Base-by-base conservation (phyloP, 2,888 invertebrate genomes). In the Eupeodes luniger region DNA sequence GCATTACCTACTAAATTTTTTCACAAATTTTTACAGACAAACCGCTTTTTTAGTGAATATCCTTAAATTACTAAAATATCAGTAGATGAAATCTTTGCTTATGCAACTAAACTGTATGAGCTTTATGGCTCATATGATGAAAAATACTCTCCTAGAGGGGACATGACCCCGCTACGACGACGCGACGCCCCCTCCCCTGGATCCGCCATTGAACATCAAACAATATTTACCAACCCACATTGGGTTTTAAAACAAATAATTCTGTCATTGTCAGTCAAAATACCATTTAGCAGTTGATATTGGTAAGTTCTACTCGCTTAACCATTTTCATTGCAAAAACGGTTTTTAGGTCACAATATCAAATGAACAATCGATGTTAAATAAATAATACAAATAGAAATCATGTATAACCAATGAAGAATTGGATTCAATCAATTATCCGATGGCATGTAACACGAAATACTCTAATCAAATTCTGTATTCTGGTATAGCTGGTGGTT, bases 381-480 rank as follows among this genome's bases (percentile, higher is more conserved):
- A 19, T 44, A 69, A 4, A 36, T 49, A 19, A 11, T 11, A 36
- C 55, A 44, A 6, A 44, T 57, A 27, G 27, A 27, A 57, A 59
- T 47, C 57, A 44, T 64, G 27, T 34, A 53, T 51, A 53, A 7
- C 1, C 16, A 51, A 55, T 77, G 76, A 70, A 47, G 49, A 69
- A 69, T 76, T 76, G 76, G n/a, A 53, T 82, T 82, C 76, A 70
- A 82, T 82, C 82, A 77, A 70, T 82, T 82, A 82, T 53, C 9
- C 7, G 77, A 82, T 82, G 70, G 76, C 82, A 82, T 82, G 82
- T 70, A 27, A 77, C 77, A 82, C 69, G 82, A 64, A 69, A 82
- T 77, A 59, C n/a, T 53, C 51, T 57, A 75, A 75, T 67, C 49
- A 81, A 75, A 75, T 67, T 34, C 57, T 47, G 66, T 47, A 19